Percentiles rank a stretch among this genome's conserved stretches.
These are phyloP conservation scores for Acronicta alni DNA, from an alignment of 2,888 invertebrate species.

Conservation along the genomic window DNA sequence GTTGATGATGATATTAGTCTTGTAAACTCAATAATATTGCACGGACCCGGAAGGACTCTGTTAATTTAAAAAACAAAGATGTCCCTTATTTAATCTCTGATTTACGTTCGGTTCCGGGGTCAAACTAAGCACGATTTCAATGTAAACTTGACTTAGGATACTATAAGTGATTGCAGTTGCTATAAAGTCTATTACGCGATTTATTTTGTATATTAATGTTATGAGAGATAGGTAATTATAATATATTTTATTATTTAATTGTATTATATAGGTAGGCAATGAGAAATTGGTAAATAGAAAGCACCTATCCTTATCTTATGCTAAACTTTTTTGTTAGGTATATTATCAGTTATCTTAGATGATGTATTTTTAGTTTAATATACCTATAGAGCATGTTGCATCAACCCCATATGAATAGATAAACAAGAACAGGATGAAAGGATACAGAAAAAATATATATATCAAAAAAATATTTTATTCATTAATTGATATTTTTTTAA, in stretches of 20 bases:
- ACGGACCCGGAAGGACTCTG: neutral
- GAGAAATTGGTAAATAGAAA: no score
- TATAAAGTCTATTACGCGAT: neutral
- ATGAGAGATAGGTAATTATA: no score
- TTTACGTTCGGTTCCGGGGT: constrained; percentile 23
- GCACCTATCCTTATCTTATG: no score
- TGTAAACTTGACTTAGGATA: neutral
- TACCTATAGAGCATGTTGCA: no score
- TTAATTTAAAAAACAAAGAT: neutral
- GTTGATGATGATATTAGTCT: no score
- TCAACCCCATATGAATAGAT: neutral
- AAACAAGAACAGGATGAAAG: no score
- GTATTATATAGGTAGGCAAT: no score
- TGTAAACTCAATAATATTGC: no score
- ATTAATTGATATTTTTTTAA: constrained; percentile 51
- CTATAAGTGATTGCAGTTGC: neutral
- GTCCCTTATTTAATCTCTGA: constrained; percentile 1
- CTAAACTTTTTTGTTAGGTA: no score
- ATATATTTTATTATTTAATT: no score
- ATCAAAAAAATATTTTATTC: constrained; percentile 45
- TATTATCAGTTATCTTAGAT: no score
- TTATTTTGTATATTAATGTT: neutral
- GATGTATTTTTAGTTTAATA: no score
- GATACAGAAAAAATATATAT: constrained; percentile 2
- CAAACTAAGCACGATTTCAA: constrained; percentile 23